Base-by-base conservation (phyloP, 2,888 invertebrate species). In the Sinodicranocentrus sp. region DNA sequence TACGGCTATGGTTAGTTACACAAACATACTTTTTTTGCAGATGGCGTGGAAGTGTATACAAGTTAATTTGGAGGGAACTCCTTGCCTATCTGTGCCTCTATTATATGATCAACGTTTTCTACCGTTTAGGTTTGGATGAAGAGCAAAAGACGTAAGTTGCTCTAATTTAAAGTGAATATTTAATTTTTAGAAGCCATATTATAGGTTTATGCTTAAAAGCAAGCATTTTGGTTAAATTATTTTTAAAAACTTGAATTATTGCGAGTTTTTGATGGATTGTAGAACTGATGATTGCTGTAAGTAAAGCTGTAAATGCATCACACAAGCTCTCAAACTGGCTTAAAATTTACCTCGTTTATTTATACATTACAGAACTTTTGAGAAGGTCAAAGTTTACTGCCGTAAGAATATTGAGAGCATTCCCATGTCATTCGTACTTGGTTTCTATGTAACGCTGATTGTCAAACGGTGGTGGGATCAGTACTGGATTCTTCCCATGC, bases 401-500 rank as follows among this genome's bases (percentile, higher is more conserved):
- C 94, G 95, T 82, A 94, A 95, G 89, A 96, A 96, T 91, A 95
- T 95, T 90, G 96, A 96, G 90, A 95, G 95, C 84, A 97, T 98
- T 90, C 98, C 98, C 48, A 95, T 98, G 94, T 96, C 97, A 33
- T 98, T 98, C 92, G 97, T 98, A 75, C 93, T 98, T 88, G 98
- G 97, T 82, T 98, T 98, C 92, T 98, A 97, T 92, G 97, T 98
- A 87, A 95, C 95, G 89, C 93, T 97, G 89, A 95, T 98, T 72
- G 97, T 98, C 88, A 95, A 95, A 90, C 93, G 98, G 89, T 98
- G 97, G 97, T 98, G 97, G 97, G 96, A 97, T 90, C 97, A 98
- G 91, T 97, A 97, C 92, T 94, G 95, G 91, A 92, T 96, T 85
- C 92, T 98, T 87, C 97, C 98, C 3, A 97, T 97, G 97, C 97